Evolutionary conservation across 1,140 invertebrate species (phyloP).

Genomic region (Danaus melanippus): DNA sequence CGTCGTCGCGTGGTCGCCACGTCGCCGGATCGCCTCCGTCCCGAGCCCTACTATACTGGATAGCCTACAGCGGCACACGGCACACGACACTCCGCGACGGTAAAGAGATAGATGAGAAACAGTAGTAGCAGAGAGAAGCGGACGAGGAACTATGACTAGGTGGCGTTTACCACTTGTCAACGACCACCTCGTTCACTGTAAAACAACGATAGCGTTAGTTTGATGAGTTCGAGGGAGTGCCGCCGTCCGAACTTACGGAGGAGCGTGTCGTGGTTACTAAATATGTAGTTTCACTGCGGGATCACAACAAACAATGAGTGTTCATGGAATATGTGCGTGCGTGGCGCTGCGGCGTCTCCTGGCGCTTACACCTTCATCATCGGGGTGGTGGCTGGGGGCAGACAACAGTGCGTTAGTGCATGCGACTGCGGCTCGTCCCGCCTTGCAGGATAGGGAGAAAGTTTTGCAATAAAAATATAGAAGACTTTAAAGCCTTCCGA

Average conservation of each 20-base stretch:
- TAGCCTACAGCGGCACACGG: slow-evolving; percentile 4
- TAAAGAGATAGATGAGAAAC: slow-evolving; percentile 53
- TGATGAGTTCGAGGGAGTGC: slow-evolving; percentile 46
- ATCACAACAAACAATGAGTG: slow-evolving; percentile 70
- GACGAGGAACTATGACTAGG: slow-evolving; percentile 64
- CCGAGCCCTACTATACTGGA: slow-evolving; percentile 1
- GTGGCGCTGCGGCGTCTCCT: slow-evolving; percentile 55
- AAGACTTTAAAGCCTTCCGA: no score
- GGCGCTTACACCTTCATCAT: slow-evolving; percentile 62
- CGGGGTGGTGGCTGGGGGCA: slow-evolving; percentile 65
- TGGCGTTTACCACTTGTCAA: slow-evolving; percentile 74
- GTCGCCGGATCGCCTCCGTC: slow-evolving; percentile 5
- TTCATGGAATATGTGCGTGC: slow-evolving; percentile 71
- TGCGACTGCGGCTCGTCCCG: slow-evolving; percentile 34
- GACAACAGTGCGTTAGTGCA: slow-evolving; percentile 66
- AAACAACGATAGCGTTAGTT: slow-evolving; percentile 72
- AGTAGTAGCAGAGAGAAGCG: slow-evolving; percentile 64
- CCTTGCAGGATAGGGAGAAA: slow-evolving; percentile 22
- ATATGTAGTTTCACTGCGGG: slow-evolving; percentile 68
- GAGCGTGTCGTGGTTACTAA: slow-evolving; percentile 67
- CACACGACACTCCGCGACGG: slow-evolving; percentile 20
- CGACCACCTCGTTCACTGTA: slow-evolving; percentile 74
- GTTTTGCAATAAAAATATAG: slow-evolving; percentile 42
- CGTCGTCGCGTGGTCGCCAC: slow-evolving; percentile 20
- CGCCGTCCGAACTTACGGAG: slow-evolving; percentile 59